Evolutionary conservation across 2,797 vertebrate genomes (phyloP).

Genomic region (Graptemys geographica): DNA sequence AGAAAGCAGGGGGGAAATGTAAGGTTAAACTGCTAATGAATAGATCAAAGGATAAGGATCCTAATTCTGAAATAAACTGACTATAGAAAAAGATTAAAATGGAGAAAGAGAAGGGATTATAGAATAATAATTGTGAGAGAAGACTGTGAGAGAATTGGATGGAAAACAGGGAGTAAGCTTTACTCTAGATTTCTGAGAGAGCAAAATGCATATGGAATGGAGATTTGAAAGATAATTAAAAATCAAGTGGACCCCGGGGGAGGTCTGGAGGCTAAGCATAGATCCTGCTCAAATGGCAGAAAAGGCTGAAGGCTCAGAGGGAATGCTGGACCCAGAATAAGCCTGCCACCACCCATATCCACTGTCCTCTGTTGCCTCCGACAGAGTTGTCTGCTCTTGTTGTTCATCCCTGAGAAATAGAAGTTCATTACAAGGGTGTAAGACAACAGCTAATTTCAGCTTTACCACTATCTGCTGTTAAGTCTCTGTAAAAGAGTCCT

Average conservation of each 20-base stretch:
- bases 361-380: not conserved
- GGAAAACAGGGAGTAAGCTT: constrained; percentile 56
- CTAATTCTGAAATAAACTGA: constrained; percentile 75
- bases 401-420: constrained; percentile 25
- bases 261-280: constrained; percentile 2
- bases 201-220: constrained; percentile 49
- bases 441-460: constrained; percentile 60
- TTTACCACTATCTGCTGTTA: constrained; percentile 50
- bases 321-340: not conserved
- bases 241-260: constrained; percentile 45
- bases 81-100: constrained; percentile 72
- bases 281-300: constrained; percentile 12
- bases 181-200: constrained; percentile 57
- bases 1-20: constrained; percentile 48
- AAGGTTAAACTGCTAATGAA: constrained; percentile 75
- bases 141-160: constrained; percentile 60
- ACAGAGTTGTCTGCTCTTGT: constrained; percentile 6
- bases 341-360: constrained; percentile 12
- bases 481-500: not conserved
- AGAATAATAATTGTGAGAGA: constrained; percentile 57
- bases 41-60: constrained; percentile 73
- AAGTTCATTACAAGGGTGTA: constrained; percentile 34
- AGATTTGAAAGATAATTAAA: constrained; percentile 69
- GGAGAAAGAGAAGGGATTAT: constrained; percentile 63
- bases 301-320: constrained; percentile 45